Conservation (phyloP, 2,888 invertebrate species). For the Ferdinandea cuprea region DNA sequence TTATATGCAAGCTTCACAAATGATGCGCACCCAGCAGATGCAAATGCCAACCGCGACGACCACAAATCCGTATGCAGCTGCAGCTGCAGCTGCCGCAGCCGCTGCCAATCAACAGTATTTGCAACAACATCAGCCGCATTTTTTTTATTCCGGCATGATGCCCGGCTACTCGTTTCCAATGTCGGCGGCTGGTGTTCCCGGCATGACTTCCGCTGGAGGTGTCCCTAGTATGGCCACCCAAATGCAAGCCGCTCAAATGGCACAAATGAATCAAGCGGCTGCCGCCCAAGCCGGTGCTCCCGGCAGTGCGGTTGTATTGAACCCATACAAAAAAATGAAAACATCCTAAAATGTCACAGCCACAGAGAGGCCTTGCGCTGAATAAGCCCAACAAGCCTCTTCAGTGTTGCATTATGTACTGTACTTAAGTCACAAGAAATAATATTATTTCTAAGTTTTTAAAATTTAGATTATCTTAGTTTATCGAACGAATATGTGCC, state of each 20-base stretch:
- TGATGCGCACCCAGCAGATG: constrained; percentile 75
- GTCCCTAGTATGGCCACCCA: constrained; percentile 83
- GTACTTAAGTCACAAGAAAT: constrained; percentile 58
- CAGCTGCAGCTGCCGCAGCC: constrained; percentile 74
- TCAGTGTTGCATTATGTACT: constrained; percentile 9
- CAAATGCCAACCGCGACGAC: constrained; percentile 70
- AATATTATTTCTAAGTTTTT: constrained; percentile 46
- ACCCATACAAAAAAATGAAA: constrained; percentile 96
- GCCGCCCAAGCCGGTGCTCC: constrained; percentile 72
- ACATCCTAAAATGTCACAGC: constrained; percentile 84
- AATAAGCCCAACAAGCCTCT: background rate
- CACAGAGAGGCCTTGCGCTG: background rate
- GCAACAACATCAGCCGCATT: constrained; percentile 78
- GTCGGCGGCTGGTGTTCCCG: constrained; percentile 81
- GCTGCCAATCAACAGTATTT: constrained; percentile 76
- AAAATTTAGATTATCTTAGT: constrained; percentile 52
- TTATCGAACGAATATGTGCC: constrained; percentile 68
- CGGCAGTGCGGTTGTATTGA: constrained; percentile 85
- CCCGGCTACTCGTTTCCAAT: constrained; percentile 84
- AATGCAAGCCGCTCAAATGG: constrained; percentile 71
- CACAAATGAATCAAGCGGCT: constrained; percentile 77
- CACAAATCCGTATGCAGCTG: constrained; percentile 77
- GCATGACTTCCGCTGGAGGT: constrained; percentile 73
- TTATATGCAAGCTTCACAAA: constrained; percentile 76
- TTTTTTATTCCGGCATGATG: constrained; percentile 84